A percentile compares a stretch with the other conserved stretches of the same genome.
These are phyloP conservation scores for Enteromius fasciolatus DNA, from an alignment of 2,797 vertebrate genomes.

Conservation along the genomic window DNA sequence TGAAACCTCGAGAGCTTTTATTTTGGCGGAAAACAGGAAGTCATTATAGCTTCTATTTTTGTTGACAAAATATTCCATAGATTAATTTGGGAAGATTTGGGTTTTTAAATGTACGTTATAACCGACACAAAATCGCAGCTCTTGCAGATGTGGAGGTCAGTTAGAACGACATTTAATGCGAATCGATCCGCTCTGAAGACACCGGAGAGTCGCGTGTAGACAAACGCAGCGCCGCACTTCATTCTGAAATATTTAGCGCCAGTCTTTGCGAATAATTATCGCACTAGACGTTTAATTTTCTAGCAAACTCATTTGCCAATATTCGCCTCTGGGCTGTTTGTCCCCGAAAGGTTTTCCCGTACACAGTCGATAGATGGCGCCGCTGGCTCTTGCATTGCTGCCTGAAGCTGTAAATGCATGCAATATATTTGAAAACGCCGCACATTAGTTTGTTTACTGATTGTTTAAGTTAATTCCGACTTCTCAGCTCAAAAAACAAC, in stretches of 20 bases:
- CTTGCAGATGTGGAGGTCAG: neutral
- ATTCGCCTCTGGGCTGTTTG: neutral
- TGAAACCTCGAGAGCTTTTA: slow-evolving; percentile 4
- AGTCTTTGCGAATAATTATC: too few relatives aligned
- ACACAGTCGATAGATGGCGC: neutral
- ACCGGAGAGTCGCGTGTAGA: neutral
- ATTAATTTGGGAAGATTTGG: neutral
- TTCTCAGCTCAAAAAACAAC: neutral
- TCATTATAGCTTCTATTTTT: neutral
- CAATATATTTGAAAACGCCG: neutral
- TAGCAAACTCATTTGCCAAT: neutral
- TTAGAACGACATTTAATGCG: neutral
- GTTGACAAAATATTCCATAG: neutral
- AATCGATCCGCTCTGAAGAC: neutral
- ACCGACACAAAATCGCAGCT: neutral
- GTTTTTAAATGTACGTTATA: neutral
- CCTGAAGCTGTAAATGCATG: neutral
- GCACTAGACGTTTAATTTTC: neutral
- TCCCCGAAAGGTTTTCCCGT: neutral
- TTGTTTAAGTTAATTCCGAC: neutral
- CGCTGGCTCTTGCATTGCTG: neutral
- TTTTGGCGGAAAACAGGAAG: slow-evolving; percentile 1
- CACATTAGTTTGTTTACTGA: neutral
- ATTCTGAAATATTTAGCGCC: neutral
- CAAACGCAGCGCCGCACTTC: neutral